Conservation (phyloP, 2,113 vertebrate genomes). For the Pleuronectes platessa region DNA sequence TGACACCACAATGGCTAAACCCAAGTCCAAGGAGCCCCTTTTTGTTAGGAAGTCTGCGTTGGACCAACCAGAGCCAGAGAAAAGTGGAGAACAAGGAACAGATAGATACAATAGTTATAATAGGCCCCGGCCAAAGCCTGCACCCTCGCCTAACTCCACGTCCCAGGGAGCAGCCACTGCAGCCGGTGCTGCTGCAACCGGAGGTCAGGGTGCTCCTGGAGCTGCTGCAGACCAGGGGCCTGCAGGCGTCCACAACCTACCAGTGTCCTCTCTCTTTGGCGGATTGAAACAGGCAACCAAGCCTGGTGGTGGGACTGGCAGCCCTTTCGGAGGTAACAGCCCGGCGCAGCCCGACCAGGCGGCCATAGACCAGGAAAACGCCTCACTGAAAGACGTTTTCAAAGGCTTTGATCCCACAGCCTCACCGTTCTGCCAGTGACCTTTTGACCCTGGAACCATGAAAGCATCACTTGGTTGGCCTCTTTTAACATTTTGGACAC, state of each 20-base stretch:
- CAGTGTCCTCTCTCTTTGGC: constrained; percentile 88
- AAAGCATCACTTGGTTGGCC: not conserved
- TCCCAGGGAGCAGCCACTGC: constrained; percentile 54
- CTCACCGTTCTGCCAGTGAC: constrained; percentile 94
- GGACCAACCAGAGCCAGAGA: constrained; percentile 88
- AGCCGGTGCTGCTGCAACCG: constrained; percentile 20
- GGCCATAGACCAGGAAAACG: constrained; percentile 86
- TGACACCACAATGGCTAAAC: constrained; percentile 52
- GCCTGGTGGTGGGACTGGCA: constrained; percentile 82
- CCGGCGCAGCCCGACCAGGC: constrained; percentile 82
- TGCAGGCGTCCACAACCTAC: constrained; percentile 87
- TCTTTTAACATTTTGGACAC: constrained; percentile 53
- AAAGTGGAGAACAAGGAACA: constrained; percentile 74
- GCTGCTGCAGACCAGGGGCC: constrained; percentile 67
- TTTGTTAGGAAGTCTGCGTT: constrained; percentile 90
- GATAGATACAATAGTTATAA: constrained; percentile 97
- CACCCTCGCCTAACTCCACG: constrained; percentile 69
- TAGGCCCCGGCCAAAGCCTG: constrained; percentile 86
- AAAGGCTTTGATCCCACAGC: constrained; percentile 97
- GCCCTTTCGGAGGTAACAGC: constrained; percentile 90
- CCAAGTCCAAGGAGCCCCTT: constrained; percentile 89
- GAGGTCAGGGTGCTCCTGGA: constrained; percentile 49
- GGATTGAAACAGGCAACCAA: constrained; percentile 87
- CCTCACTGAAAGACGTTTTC: constrained; percentile 95
- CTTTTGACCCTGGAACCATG: not conserved